Evolutionary conservation across 2,888 invertebrate genomes (phyloP), one percentile per base, ranked within the genome.

Genomic region (Ptilodon capucinus): DNA sequence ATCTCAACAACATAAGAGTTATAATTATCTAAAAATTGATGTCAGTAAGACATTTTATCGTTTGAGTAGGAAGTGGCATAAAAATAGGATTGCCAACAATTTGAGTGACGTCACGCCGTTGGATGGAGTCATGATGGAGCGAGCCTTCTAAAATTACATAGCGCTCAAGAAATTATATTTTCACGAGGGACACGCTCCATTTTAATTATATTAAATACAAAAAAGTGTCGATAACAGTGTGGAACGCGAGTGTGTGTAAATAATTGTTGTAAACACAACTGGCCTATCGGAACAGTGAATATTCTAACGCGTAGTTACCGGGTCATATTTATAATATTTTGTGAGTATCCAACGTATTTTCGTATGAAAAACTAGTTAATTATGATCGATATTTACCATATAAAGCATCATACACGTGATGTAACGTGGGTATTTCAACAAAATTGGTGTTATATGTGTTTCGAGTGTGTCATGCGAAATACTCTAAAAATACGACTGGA

Each of bases 51-150:
- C 81, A 66, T 82, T 82, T 77, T 76, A 74, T 78, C 67, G 72
- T 74, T 74, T 73, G 76, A 78, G 76, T 79, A 83, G 86, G 87
- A 89, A 88, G 79, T 86, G 71, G 79, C 76, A 85, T 79, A 85
- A 87, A 90, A 91, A 89, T 90, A 90, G 88, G 89, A 88, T 88
- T 87, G 90, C 89, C 91, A 88, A 89, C 91, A 84, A 84, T 87
- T 80, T 73, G 76, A 76, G 81, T 91, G 91, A 91, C 91, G 91
- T 91, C 91, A 91, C 81, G 67, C 70, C 65, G 79, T 83, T 79
- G 78, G 81, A 85, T 79, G 78, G 81, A 85, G 82, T 76, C 74
- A 81, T 81, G 77, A 79, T 79, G 23, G 8, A 2, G 5, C 28
- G 28, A 28, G 84, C 81, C 85, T 80, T 87, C 90, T 91, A 91